Evolutionary conservation across 2,888 invertebrate genomes (phyloP).

Genomic region (Metellina segmentata): DNA sequence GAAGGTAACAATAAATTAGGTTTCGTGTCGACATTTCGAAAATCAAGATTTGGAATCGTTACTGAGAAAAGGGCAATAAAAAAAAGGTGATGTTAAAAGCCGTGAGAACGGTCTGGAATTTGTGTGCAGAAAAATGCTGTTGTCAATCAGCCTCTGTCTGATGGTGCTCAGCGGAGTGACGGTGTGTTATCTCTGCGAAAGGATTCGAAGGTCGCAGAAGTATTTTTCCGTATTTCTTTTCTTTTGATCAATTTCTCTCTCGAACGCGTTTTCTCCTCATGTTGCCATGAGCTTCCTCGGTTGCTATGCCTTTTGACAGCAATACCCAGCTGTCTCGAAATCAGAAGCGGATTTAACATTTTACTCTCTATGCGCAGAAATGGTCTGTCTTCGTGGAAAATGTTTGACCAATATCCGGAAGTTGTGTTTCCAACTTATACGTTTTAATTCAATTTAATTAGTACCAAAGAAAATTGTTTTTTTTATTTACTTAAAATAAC

Average conservation of each 20-base stretch:
- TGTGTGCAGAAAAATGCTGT: not conserved
- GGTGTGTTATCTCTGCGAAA: not conserved
- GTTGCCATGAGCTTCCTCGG: not conserved
- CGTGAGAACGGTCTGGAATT: too few relatives aligned
- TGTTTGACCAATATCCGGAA: too few relatives aligned
- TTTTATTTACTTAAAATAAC: too few relatives aligned
- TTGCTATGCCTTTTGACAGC: constrained; percentile 5
- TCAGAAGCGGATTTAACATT: not conserved
- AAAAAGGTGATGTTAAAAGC: too few relatives aligned
- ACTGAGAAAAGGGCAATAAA: not conserved
- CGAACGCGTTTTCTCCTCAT: not conserved
- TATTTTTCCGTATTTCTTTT: not conserved
- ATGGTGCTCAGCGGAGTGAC: constrained; percentile 8
- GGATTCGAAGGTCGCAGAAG: constrained; percentile 30
- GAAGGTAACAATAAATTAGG: not conserved
- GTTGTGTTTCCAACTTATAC: too few relatives aligned
- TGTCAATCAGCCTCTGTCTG: not conserved
- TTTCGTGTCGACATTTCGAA: not conserved
- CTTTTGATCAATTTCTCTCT: not conserved
- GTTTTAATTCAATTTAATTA: too few relatives aligned
- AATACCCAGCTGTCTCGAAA: not conserved
- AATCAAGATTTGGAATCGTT: not conserved
- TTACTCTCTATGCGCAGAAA: not conserved
- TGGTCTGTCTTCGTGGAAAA: not conserved
- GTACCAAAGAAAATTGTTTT: too few relatives aligned